Evolutionary conservation across 1,140 invertebrate species (phyloP), one percentile per base, ranked within the genome.

Genomic region (Euura lappo): DNA sequence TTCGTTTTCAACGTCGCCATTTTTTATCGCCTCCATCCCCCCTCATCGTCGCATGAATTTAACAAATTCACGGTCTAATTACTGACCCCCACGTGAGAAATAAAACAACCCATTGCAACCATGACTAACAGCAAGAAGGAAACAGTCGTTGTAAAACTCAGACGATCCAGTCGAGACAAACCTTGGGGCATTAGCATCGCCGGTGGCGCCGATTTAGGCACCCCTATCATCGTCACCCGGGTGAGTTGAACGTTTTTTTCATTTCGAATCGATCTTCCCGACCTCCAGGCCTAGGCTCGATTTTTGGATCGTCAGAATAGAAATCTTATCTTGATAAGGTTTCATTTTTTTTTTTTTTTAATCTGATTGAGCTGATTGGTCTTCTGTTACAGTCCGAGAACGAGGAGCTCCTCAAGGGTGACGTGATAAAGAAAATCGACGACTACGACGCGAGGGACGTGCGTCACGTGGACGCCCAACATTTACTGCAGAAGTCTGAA

Each of bases 181-280:
- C 93, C 94, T 77, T 98, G 96, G 96, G 97, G 97, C 68, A 95
- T 98, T 80, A 92, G 96, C 77, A 90, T 98, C 73, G 94, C 96
- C 75, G 97, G 97, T 78, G 97, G 97, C 75, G 91, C 92, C 75
- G 97, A 98, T 90, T 90, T 97, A 78, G 92, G 93, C 78, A 93
- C 94, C n/a, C 94, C 96, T 71, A 91, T 98, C 79, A 93, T 96
- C 83, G 92, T 98, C 83, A 97, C 96, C 78, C 94, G 94, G 92
- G 97, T 98, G 92, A 93, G 90, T 89, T 75, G 42, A 46, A 70
- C 6, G 45, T 3, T 60, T n/a, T 60, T 60, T 6, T 8, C 10
- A 6, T 60, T 60, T 60, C 51, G 13, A 60, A 60, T 60, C 13
- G 28, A 28, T 60, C 5, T 11, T 60, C 1, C 7, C 47, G 28